phyloP scores from a whole-genome alignment of 2,888 invertebrate genomes.

The Scaptomyza tumidula region DNA sequence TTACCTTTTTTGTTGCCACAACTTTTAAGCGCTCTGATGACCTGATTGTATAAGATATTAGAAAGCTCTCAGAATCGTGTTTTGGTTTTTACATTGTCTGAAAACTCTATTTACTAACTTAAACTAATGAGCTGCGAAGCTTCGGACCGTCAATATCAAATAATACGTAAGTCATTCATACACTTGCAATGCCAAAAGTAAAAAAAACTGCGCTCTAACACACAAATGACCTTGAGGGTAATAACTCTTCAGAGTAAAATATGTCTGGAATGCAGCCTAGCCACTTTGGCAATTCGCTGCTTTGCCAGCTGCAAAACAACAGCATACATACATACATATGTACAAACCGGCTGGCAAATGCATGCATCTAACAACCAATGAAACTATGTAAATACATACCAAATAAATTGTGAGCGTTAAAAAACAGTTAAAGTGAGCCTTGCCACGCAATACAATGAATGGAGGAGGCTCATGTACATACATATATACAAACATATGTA shows the following conservation, averaged over 20 bases:
- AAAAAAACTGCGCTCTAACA: conserved; percentile 16
- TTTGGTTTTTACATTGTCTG: no score
- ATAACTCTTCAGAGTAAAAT: conserved; percentile 75
- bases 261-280: conserved; percentile 72
- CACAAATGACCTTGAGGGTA: conserved; percentile 75
- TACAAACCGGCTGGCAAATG: conserved; percentile 75
- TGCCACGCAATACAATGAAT: conserved; percentile 14
- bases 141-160: conserved; percentile 15
- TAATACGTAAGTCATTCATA: conserved; percentile 46
- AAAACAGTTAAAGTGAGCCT: conserved; percentile 26
- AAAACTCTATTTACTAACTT: neutral
- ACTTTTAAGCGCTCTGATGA: no score
- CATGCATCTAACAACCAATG: conserved; percentile 54
- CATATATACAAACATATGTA: no score
- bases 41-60: no score
- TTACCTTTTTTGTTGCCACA: conserved; percentile 8
- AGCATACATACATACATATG: conserved; percentile 13
- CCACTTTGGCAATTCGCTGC: conserved; percentile 63
- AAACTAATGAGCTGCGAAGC: conserved; percentile 14
- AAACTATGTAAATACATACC: conserved; percentile 26
- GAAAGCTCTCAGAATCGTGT: no score
- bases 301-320: conserved; percentile 54
- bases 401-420: conserved; percentile 20
- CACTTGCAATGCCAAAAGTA: conserved; percentile 34
- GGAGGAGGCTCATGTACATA: no score